These are phyloP conservation scores for Ianthella basta DNA, from an alignment of 37 sponge, comb jelly and placozoan genomes.

Conservation along the genomic window DNA sequence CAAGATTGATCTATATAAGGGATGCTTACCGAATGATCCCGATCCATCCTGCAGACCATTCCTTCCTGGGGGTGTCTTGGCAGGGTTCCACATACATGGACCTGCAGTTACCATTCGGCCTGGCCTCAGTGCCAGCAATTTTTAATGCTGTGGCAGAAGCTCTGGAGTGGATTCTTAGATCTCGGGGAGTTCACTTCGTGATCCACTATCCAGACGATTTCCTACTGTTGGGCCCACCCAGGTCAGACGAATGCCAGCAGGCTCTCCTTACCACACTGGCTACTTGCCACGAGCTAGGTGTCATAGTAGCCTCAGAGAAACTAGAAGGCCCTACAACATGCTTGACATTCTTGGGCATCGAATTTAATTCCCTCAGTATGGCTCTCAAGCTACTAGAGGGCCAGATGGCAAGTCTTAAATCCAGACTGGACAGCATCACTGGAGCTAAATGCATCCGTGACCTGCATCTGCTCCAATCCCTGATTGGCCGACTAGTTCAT, in stretches of 20 bases:
- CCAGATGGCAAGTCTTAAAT: too few species aligned
- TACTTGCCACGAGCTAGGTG: neutral
- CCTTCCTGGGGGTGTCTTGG: neutral
- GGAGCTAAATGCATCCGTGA: neutral
- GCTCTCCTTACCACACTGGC: neutral
- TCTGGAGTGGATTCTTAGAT: constrained; percentile 1
- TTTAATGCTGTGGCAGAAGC: constrained; percentile 28
- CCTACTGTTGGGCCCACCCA: constrained; percentile 6
- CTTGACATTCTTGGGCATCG: constrained; percentile 17
- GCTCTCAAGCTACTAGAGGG: neutral
- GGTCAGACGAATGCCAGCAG: neutral
- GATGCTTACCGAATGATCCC: neutral
- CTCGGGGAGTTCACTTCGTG: neutral
- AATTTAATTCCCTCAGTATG: neutral
- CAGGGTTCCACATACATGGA: neutral
- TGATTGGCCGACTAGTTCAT: constrained; percentile 23
- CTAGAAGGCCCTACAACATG: neutral
- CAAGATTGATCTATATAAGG: neutral
- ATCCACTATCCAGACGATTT: constrained; percentile 26
- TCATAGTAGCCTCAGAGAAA: neutral
- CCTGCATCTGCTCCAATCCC: constrained; percentile 5
- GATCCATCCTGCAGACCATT: neutral
- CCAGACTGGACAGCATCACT: too few species aligned
- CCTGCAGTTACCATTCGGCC: neutral
- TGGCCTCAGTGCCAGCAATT: constrained; percentile 17